Evolutionary conservation across 92 coral and sea anemone genomes (phyloP), one percentile per base, ranked within the genome.

Genomic region (Blastomussa wellsi): DNA sequence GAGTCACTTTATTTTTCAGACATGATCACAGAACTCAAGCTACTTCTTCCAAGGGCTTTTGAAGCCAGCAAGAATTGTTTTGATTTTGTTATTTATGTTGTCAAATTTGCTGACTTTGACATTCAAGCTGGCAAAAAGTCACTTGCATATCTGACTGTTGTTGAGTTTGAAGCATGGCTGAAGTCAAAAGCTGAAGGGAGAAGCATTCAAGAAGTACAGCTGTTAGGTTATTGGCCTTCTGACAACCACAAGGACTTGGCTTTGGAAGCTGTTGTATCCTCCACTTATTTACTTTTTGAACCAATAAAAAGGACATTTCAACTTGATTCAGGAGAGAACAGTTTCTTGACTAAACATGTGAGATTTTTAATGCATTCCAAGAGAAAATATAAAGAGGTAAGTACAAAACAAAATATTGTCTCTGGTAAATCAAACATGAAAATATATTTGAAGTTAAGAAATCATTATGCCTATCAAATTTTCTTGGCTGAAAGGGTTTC

Each of bases 381-480:
- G 59, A 91, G 82, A 73, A 88, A 87, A 79, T 94, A 94, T 73
- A 96, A 91, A 79, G 99, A 96, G 93, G 98, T 96, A 41, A 72
- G 79, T 24, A 8, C 19, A 62, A 69, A 28, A 70, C n/a, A n/a
- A n/a, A n/a, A n/a, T n/a, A n/a, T 36, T 26, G 35, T 26, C 17
- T 5, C 35, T 22, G 26, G 1, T 4, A 69, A 66, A 29, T n/a
- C n/a, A n/a, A n/a, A 53, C 24, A 39, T 7, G 49, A 6, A 8
- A 44, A 4, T 44, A 13, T 44, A 44, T 41, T 6, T 44, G 49
- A 44, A 44, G 44, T 13, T 44, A 44, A 44, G 6, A 44, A 44
- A 44, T 44, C n/a, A n/a, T n/a, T n/a, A n/a, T n/a, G n/a, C n/a
- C n/a, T n/a, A n/a, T n/a, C n/a, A n/a, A n/a, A n/a, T n/a, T n/a